Evolutionary conservation across 2,113 vertebrate species (phyloP), one percentile per base, ranked within the genome.

Genomic region (Pituophis catenifer): DNA sequence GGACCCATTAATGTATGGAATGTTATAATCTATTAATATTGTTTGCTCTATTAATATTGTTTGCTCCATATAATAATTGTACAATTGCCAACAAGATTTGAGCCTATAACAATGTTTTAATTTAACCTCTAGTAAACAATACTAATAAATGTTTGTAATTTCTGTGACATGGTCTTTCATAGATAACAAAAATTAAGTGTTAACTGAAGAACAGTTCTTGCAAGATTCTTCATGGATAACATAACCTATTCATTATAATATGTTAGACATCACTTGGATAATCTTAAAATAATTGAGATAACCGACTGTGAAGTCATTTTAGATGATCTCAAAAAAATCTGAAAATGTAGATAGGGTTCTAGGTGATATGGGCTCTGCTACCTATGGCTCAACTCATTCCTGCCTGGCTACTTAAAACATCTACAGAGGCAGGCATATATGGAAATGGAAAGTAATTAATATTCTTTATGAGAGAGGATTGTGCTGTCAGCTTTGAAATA

Each of bases 91-190:
- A 96, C 94, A 94, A 95, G 94, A 92, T 95, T 96, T 95, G 90
- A 88, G 91, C 93, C 92, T 94, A 86, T 95, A 94, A 93, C 87
- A 38, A 29, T 96, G 29, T 95, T 95, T 97, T 96, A 96, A 93
- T 97, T 97, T 97, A 97, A 98, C 94, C 93, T 93, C 92, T 95
- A 94, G 50, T 94, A 95, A 97, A 96, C 97, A 94, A 93, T 0
- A 93, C 95, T 97, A 98, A 98, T 98, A 98, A 98, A 98, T 97
- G 92, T 97, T 97, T 94, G 94, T 95, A 96, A 92, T 96, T 90
- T 91, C 94, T 96, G 86, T 75, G 90, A 70, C 44, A 93, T 89
- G 81, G 93, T 48, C 89, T 91, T 95, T 88, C 89, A 90, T 96
- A 5, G 94, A 92, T 93, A 91, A 89, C 52, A 26, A 91, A 94